Evolutionary conservation across 2,797 vertebrate species (phyloP).

Genomic region (Lophius americanus): DNA sequence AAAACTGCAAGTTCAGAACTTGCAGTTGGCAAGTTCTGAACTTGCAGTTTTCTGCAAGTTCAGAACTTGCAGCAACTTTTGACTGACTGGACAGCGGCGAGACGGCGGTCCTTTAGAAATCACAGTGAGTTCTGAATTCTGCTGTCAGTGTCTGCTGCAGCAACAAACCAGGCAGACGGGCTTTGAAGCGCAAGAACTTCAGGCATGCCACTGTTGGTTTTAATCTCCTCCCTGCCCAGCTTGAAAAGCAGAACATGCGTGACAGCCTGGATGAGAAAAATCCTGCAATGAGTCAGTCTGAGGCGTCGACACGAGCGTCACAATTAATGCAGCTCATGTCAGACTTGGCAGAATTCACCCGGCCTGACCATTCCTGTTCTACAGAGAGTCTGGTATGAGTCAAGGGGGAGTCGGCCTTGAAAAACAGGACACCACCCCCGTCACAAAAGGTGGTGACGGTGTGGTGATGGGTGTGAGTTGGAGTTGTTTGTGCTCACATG

Average conservation of each 20-base stretch:
- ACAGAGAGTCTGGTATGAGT: conserved; percentile 50
- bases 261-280: conserved; percentile 55
- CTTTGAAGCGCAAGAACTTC: conserved; percentile 50
- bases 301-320: conserved; percentile 31
- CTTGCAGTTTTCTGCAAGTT: too few species aligned
- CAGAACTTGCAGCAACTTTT: neutral
- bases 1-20: too few species aligned
- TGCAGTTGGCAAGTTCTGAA: neutral
- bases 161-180: conserved; percentile 46
- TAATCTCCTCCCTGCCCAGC: conserved; percentile 28
- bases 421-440: conserved; percentile 35
- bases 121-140: conserved; percentile 2
- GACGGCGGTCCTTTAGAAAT: conserved; percentile 24
- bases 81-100: neutral
- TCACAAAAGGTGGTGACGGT: conserved; percentile 26
- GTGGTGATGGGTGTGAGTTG: conserved; percentile 17
- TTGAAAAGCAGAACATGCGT: conserved; percentile 36
- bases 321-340: conserved; percentile 44
- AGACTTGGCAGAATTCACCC: conserved; percentile 41
- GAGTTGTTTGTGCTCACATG: conserved; percentile 16
- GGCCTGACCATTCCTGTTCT: conserved; percentile 59
- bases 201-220: conserved; percentile 69
- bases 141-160: conserved; percentile 43
- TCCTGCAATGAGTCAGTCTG: conserved; percentile 50
- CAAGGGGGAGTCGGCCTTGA: conserved; percentile 18